Evolutionary conservation across 1,140 invertebrate genomes (phyloP), one percentile per base, ranked within the genome.

Genomic region (Helicoverpa zea): DNA sequence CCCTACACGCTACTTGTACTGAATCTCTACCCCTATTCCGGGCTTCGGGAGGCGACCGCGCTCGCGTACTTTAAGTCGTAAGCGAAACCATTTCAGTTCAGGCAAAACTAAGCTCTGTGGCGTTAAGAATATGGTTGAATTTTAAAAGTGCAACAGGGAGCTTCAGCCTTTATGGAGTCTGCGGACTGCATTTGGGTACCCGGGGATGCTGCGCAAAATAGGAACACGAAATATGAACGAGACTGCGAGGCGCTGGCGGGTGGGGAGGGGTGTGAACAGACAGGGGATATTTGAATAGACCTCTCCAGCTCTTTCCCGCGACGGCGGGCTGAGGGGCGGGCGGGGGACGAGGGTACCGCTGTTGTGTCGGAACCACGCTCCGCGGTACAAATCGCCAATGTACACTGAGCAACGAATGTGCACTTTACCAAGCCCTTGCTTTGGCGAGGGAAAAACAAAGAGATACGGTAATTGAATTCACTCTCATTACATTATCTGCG

Each of bases 171-270:
- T 95, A 83, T 68, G 81, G 89, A 87, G 91, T 92, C 92, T 92
- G 88, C 86, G 81, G 77, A 87, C 86, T 88, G 88, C 89, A 89
- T 87, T 93, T 92, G 82, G 88, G 89, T 92, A 92, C 93, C 95
- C 94, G 93, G 95, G 94, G 95, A 95, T 95, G 95, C 95, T 95
- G 95, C 95, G 95, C 95, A 93, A 95, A 95, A 94, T 93, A 92
- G 91, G 91, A 94, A 87, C 88, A 90, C 93, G 90, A 93, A 93
- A 95, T 95, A 94, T 95, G 91, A 95, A 95, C 94, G 95, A 95
- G 95, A 95, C 95, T 94, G 94, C 94, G 89, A 92, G 95, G 95
- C 94, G 95, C 94, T 92, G 87, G 89, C 87, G 89, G 90, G 88
- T 88, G 89, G 83, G 88, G 92, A 86, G 89, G 87, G 91, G 93